Base-by-base conservation (phyloP, 2,888 invertebrate species). In the Argyresthia albistria region DNA sequence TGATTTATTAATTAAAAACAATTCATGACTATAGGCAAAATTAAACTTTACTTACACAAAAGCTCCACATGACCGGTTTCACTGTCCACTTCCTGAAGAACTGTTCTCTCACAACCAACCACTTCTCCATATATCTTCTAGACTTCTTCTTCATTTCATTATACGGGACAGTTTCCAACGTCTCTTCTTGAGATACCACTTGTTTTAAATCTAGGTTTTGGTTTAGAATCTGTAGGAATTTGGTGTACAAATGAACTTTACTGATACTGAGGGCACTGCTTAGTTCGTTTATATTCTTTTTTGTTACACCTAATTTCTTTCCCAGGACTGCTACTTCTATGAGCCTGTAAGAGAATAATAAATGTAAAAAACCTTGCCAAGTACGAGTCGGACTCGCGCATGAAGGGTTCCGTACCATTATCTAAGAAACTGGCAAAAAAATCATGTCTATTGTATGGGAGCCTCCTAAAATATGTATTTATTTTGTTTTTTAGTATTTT, bases 281-380 rank as follows among this genome's bases (percentile, higher is more conserved):
- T 14, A 75, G 73, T 16, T 65, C 69, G 50, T 73, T 69, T 35
- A 74, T 64, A 55, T 80, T 83, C 64, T 92, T 94, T 68, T 93
- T 94, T 0, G 95, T 95, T 1, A 91, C 82, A 4, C 97, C 97
- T 69, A 94, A 92, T 57, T 91, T 93, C 63, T 89, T 90, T 4
- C 97, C 97, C 66, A 93, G 91, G 0, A 95, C 93, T 15, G 91
- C 89, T 35, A 96, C 91, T 82, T 96, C 94, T 46, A 83, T 71
- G 37, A 88, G 64, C 52, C 94, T 94, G 67, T 56, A 88, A 88
- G n/a, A 48, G 1, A 39, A n/a, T n/a, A 8, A 36, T 36, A 39
- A 39, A 39, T n/a, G 39, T 39, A 39, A 39, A 39, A 4, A 11
- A 39, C 2, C 6, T 6, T 25, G 25, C n/a, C n/a, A n/a, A n/a